Evolutionary conservation across 2,113 vertebrate species (phyloP), one percentile per base, ranked within the genome.

Genomic region (Romanogobio albipinnatus): DNA sequence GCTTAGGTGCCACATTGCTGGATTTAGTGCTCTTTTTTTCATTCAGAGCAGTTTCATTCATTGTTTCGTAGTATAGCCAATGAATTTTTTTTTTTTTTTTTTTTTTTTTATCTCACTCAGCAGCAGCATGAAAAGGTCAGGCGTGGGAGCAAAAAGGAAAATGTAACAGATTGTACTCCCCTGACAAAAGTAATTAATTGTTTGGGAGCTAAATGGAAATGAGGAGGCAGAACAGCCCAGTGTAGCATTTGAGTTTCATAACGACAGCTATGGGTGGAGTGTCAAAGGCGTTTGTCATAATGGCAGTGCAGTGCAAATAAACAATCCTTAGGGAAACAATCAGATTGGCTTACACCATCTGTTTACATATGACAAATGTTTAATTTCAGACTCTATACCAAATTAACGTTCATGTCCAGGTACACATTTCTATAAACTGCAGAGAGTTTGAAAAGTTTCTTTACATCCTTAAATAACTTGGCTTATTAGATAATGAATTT

Each of bases 151-250:
- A 56, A 76, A 76, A 43, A 56, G 47, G 58, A 71, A 82, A 68
- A 76, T 76, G 59, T 56, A 73, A 51, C 47, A 68, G 71, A 81
- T 82, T 81, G 76, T 56, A 26, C 71, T 74, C 62, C 47, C 56
- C 66, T 81, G 84, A 85, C 77, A 81, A 81, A 81, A 62, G 39
- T 81, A 81, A 85, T 85, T 76, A 86, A 82, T 76, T 82, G 71
- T 68, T 73, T 81, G 49, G 81, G 71, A 11, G 71, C 71, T 76
- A 62, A 76, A 86, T 76, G 49, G 68, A 80, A 85, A 77, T 29
- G 49, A 56, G 73, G 36, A 77, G 73, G 78, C 51, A 0, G 47
- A 79, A 75, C 33, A 47, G 22, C 36, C 22, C 14, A 39, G 47
- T 6, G 71, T 51, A 62, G 56, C 56, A 47, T 73, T 61, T 9